Conservation (phyloP, 2,888 invertebrate species). For the Reticulitermes lucifugus region DNA sequence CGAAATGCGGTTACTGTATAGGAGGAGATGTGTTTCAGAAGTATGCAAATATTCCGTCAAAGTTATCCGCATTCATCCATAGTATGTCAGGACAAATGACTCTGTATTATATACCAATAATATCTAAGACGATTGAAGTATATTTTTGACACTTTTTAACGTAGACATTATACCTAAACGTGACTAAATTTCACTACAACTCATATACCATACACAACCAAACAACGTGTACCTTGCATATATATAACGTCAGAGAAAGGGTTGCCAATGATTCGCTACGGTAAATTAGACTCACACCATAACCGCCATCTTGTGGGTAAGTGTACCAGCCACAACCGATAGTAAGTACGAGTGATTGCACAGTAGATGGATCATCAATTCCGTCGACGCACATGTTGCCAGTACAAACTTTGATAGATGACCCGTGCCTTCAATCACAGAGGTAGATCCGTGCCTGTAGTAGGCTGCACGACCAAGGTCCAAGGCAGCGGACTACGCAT, state of each 20-base stretch:
- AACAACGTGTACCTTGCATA: slow-evolving; percentile 40
- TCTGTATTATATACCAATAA: neutral
- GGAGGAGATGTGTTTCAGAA: neutral
- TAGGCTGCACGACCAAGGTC: too few relatives aligned
- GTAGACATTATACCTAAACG: neutral
- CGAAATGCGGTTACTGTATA: neutral
- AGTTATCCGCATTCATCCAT: slow-evolving; percentile 19
- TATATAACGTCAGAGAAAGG: neutral
- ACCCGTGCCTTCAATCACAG: too few relatives aligned
- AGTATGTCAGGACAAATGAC: neutral
- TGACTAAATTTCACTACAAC: neutral
- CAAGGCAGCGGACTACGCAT: too few relatives aligned
- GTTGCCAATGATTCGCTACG: neutral
- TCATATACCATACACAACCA: neutral
- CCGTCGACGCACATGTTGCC: too few relatives aligned
- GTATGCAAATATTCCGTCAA: neutral
- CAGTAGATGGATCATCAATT: too few relatives aligned
- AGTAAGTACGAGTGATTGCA: too few relatives aligned
- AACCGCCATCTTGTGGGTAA: too few relatives aligned
- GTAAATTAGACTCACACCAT: too few relatives aligned
- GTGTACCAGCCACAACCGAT: too few relatives aligned
- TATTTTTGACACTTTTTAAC: neutral
- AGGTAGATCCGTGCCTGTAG: too few relatives aligned
- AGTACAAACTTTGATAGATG: too few relatives aligned
- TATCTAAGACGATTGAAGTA: neutral